A percentile compares a stretch with the other conserved stretches of the same genome.
phyloP scores from a whole-genome alignment of 2,113 vertebrate species.

The Podarcis muralis region DNA sequence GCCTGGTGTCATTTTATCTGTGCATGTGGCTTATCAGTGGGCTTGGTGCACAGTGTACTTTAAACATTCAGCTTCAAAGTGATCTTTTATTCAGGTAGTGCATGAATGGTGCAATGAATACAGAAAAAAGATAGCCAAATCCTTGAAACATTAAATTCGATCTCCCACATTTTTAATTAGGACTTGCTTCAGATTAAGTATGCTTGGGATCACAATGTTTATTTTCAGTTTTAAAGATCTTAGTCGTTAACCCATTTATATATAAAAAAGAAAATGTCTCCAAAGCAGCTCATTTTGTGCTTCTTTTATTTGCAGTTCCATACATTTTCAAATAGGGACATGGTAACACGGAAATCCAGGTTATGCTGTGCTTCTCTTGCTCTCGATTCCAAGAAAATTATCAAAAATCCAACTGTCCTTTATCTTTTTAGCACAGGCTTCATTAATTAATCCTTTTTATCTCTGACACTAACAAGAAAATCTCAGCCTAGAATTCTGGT shows the following conservation, averaged over 20 bases:
- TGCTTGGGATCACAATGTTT: neutral
- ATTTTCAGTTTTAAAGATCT: neutral
- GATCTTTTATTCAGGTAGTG: neutral
- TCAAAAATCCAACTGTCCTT: conserved; percentile 50
- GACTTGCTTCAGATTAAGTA: neutral
- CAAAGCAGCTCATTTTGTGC: conserved; percentile 1
- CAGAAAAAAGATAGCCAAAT: neutral
- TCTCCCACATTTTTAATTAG: neutral
- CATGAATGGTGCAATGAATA: neutral
- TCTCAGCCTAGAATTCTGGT: conserved; percentile 59
- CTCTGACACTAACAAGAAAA: conserved; percentile 58
- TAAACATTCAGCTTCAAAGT: neutral
- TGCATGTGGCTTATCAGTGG: neutral
- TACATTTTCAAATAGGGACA: conserved; percentile 42
- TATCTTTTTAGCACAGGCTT: conserved; percentile 60
- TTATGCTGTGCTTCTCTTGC: conserved; percentile 35
- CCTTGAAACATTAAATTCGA: neutral
- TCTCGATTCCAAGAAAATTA: conserved; percentile 62
- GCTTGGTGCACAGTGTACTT: neutral
- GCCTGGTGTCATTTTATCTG: neutral
- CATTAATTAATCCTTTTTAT: conserved; percentile 73
- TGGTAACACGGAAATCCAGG: conserved; percentile 51
- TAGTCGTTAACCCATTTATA: neutral
- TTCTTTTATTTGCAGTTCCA: neutral
- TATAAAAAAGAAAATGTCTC: conserved; percentile 15